These are phyloP conservation scores for Coregonus ussuriensis DNA, from an alignment of 2,797 vertebrate species.

Conservation along the genomic window DNA sequence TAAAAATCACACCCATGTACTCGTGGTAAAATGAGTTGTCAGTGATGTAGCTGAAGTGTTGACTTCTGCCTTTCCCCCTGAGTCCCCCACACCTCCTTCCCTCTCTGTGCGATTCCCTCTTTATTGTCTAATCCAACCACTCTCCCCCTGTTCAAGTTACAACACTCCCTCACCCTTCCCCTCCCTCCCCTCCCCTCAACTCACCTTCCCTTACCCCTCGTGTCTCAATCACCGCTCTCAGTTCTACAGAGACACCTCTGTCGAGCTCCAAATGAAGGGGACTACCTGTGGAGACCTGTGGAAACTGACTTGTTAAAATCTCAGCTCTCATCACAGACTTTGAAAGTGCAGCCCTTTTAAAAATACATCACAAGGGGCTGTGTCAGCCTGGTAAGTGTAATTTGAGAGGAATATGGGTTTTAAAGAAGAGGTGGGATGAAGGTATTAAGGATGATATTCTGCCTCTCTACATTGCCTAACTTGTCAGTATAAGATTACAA, in stretches of 20 bases:
- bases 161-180: background rate
- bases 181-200: background rate
- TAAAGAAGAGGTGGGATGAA: background rate
- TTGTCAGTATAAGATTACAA: background rate
- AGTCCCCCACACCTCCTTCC: background rate
- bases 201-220: background rate
- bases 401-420: background rate
- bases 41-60: background rate
- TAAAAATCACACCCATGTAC: background rate
- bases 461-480: background rate
- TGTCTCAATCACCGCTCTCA: background rate
- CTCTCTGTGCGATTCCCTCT: background rate
- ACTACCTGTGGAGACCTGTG: background rate
- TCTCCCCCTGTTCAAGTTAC: background rate
- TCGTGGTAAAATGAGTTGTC: background rate
- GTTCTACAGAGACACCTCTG: background rate
- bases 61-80: background rate
- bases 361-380: background rate
- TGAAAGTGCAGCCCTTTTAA: slow-evolving; percentile 1
- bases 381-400: background rate
- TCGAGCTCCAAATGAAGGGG: background rate
- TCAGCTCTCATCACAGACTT: background rate
- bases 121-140: background rate
- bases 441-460: background rate
- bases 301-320: background rate